Conservation (phyloP, 2,888 invertebrate genomes). For the Drosophila prostipennis region DNA sequence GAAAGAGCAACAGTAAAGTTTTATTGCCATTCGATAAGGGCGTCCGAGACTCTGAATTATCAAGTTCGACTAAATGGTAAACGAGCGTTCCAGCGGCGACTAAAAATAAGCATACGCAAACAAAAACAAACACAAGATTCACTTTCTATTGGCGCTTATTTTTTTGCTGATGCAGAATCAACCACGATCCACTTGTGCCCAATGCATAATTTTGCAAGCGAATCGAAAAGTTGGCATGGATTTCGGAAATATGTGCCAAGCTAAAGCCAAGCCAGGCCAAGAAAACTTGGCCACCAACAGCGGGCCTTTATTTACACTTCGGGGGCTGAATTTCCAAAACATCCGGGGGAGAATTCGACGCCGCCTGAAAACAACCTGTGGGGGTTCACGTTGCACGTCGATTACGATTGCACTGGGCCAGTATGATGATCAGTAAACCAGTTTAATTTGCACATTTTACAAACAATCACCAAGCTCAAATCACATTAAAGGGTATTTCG, state of each 20-base stretch:
- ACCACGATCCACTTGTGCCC: slow-evolving; percentile 33
- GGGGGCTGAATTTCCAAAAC: not conserved
- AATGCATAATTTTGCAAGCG: slow-evolving; percentile 39
- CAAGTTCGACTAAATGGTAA: slow-evolving; percentile 10
- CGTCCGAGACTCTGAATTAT: slow-evolving; percentile 4
- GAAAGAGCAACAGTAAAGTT: slow-evolving; percentile 11
- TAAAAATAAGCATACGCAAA: slow-evolving; percentile 25
- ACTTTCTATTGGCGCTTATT: slow-evolving; percentile 27
- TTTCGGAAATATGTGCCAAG: slow-evolving; percentile 25
- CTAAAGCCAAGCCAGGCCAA: slow-evolving; percentile 2
- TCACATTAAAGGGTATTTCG: slow-evolving; percentile 21
- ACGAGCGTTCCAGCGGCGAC: not conserved
- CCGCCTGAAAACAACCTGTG: not conserved
- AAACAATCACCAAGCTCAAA: slow-evolving; percentile 24
- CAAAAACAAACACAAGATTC: slow-evolving; percentile 14
- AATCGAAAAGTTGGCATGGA: slow-evolving; percentile 34
- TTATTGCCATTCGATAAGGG: slow-evolving; percentile 18
- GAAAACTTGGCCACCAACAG: slow-evolving; percentile 17
- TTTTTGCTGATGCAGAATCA: slow-evolving; percentile 17
- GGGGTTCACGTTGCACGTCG: slow-evolving; percentile 11
- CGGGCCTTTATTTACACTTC: not conserved
- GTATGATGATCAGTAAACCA: slow-evolving; percentile 31
- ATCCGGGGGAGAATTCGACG: slow-evolving; percentile 3
- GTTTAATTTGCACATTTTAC: slow-evolving; percentile 41
- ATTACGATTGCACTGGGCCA: not conserved